Percentiles rank a stretch among this genome's conserved stretches.
These are phyloP conservation scores for Hyppa rectilinea DNA, from an alignment of 2,888 invertebrate genomes.

Conservation along the genomic window DNA sequence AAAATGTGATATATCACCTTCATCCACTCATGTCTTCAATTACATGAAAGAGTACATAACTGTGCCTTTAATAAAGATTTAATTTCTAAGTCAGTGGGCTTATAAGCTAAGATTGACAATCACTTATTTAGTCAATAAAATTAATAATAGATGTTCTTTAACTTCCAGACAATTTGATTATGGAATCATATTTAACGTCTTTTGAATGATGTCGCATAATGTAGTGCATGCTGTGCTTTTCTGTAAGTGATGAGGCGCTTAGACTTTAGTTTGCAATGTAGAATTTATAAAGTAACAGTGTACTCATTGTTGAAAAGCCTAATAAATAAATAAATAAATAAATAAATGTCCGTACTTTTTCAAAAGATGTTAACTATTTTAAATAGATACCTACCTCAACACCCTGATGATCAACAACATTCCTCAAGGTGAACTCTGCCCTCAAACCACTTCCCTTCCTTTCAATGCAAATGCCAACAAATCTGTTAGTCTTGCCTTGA, in stretches of 20 bases:
- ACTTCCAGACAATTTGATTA: too few species aligned
- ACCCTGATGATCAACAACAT: constrained; percentile 97
- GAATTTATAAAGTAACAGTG: too few species aligned
- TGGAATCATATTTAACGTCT: not conserved
- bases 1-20: too few species aligned
- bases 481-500: constrained; percentile 94
- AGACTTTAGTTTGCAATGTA: too few species aligned
- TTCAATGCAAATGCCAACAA: constrained; percentile 98
- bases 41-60: not conserved
- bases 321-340: too few species aligned
- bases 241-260: too few species aligned
- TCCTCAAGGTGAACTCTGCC: constrained; percentile 96
- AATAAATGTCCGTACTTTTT: too few species aligned
- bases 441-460: constrained; percentile 95
- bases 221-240: too few species aligned
- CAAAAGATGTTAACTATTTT: not conserved
- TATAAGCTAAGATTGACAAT: not conserved
- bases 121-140: not conserved
- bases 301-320: too few species aligned
- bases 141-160: too few species aligned
- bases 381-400: constrained; percentile 89
- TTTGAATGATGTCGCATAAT: not conserved
- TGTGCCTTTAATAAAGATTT: not conserved
- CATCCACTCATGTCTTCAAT: too few species aligned
- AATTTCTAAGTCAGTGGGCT: too few species aligned